A percentile compares a stretch with the other conserved stretches of the same genome.
Evolutionary conservation across 2,113 vertebrate genomes (phyloP).

Genomic region (Microtus ochrogaster): DNA sequence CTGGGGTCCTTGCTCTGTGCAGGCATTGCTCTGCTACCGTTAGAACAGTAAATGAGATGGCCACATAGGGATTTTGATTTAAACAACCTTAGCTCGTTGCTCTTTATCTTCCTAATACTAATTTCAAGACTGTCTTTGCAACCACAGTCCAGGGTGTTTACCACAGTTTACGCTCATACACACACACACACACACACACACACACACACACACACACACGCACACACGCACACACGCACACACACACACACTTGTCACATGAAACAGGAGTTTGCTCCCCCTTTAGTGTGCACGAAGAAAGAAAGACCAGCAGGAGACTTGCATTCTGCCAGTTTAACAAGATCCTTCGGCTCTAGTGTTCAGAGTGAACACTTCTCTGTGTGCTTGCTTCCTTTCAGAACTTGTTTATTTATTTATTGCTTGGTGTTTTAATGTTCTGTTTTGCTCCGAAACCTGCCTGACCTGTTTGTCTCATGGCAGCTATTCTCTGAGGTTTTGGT

Average conservation of each 20-base stretch:
- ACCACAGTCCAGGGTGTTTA: slow-evolving; percentile 15
- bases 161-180: background rate
- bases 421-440: background rate
- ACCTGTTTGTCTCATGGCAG: background rate
- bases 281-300: background rate
- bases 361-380: background rate
- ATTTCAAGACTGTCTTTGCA: background rate
- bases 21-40: background rate
- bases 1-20: background rate
- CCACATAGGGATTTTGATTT: background rate
- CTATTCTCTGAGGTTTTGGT: slow-evolving; percentile 35
- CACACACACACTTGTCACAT: background rate
- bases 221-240: background rate
- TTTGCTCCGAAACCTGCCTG: background rate
- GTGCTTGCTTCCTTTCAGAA: background rate
- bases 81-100: background rate
- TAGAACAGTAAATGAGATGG: background rate
- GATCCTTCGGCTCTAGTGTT: background rate
- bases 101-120: slow-evolving; percentile 15
- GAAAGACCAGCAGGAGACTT: background rate
- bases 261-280: background rate
- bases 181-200: background rate
- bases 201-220: background rate
- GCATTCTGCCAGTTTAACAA: slow-evolving; percentile 18
- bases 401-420: background rate